Base-by-base conservation (phyloP, 1,140 invertebrate genomes). In the Galleria mellonella region DNA sequence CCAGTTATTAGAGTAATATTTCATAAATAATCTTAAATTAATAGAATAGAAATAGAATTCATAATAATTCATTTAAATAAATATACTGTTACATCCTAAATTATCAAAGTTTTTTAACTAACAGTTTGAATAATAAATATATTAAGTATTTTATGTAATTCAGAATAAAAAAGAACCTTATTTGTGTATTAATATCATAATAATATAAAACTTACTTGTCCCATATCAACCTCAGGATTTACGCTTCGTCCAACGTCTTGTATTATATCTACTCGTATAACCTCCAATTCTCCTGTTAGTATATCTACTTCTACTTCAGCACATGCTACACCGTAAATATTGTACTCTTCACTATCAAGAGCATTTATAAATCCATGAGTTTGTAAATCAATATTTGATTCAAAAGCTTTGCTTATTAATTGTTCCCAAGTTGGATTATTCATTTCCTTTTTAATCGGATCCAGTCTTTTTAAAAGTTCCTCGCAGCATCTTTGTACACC, bases 201-300 rank as follows among this genome's bases (percentile, higher is more conserved):
- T 28, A 5, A 36, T 15, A 41, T 12, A n/a, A 33, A 30, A 51
- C 54, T 69, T 50, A 90, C 74, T 82, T 97, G 95, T 17, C 95
- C 95, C 32, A 97, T 82, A 76, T 97, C 95, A 28, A 96, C 83
- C 52, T 89, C 77, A 0, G 93, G 94, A 75, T 88, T 95, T 30
- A 94, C 56, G 78, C 92, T 93, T 27, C 88, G 81, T 0, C 94
- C 94, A n/a, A 88, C 87, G 74, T 95, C 94, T 81, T 94, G 91
- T 9, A 93, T 53, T 37, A 96, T 66, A 79, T 95, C 94, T 0
- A 93, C 91, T 52, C 93, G 86, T 2, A 72, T 75, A 8, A 93
- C 74, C 47, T 90, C 57, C 49, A 88, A 87, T 62, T 93, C 89
- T 31, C 93, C 93, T 2, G 93, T 94, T 9, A 94, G 73, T n/a